Percentiles rank a stretch among this genome's conserved stretches.
phyloP scores from a whole-genome alignment of 2,113 vertebrate genomes.

The Boulengeromyrus knoepffleri region DNA sequence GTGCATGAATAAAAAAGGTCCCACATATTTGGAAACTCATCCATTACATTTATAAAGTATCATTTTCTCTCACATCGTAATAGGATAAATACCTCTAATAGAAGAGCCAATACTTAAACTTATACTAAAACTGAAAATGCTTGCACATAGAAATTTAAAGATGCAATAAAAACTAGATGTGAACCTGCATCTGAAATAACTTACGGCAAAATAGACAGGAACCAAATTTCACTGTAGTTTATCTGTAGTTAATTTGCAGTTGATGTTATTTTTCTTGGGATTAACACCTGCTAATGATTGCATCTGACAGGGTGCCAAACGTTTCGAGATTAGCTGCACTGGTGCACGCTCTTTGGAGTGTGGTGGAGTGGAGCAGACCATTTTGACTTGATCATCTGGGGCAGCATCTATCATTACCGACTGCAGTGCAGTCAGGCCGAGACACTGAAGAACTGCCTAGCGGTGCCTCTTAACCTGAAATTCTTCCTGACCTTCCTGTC shows the following conservation, averaged over 20 bases:
- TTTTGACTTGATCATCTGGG: neutral
- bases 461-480: slow-evolving; percentile 14
- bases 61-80: neutral
- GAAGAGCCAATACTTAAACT: neutral
- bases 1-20: neutral
- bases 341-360: neutral
- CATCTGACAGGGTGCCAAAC: neutral
- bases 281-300: neutral
- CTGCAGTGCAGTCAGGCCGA: too few relatives aligned
- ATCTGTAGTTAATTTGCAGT: neutral
- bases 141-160: neutral
- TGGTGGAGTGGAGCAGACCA: neutral
- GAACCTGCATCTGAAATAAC: neutral
- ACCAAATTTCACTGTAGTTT: neutral
- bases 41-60: neutral
- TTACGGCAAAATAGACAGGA: neutral
- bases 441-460: neutral
- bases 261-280: neutral
- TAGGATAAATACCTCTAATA: neutral
- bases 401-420: neutral
- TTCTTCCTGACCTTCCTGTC: slow-evolving; percentile 40
- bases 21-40: neutral
- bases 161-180: neutral
- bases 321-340: neutral
- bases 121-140: neutral